A percentile compares a stretch with the other conserved stretches of the same genome.
Evolutionary conservation across 2,888 invertebrate genomes (phyloP).

Genomic region (Nemurella pictetii): DNA sequence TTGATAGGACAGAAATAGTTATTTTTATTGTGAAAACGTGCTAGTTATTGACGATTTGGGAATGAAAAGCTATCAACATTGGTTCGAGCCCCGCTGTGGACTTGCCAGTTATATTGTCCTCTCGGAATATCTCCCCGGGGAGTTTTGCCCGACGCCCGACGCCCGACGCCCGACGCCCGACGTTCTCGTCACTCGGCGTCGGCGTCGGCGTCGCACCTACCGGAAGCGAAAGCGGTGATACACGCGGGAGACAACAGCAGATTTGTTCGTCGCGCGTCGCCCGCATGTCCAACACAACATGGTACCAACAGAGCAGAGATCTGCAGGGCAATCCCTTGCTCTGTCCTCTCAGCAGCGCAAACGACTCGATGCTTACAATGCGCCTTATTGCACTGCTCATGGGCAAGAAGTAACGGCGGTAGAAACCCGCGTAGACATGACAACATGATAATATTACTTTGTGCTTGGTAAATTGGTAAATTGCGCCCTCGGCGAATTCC

Average conservation of each 20-base stretch:
- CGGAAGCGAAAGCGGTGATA: not conserved
- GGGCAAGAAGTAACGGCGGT: too few relatives aligned
- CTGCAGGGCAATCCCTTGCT: too few relatives aligned
- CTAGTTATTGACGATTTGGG: constrained; percentile 32
- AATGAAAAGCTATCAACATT: constrained; percentile 19
- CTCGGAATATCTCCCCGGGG: constrained; percentile 12
- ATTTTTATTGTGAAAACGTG: constrained; percentile 33
- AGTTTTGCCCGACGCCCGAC: not conserved
- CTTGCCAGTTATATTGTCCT: constrained; percentile 29
- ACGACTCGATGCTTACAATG: too few relatives aligned
- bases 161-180: not conserved
- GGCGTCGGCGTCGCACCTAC: not conserved
- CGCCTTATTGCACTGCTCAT: too few relatives aligned
- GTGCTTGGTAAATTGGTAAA: too few relatives aligned
- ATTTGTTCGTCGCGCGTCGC: not conserved
- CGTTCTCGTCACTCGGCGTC: not conserved
- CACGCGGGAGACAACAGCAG: not conserved
- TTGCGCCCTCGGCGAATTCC: too few relatives aligned
- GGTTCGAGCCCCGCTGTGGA: constrained; percentile 5
- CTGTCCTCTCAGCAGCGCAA: too few relatives aligned
- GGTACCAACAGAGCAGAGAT: too few relatives aligned
- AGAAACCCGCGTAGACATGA: too few relatives aligned
- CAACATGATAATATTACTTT: too few relatives aligned
- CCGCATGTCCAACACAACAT: not conserved
- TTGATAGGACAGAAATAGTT: constrained; percentile 26